These are phyloP conservation scores for Orbicella faveolata DNA, from an alignment of 64 coral and sea anemone genomes.

Conservation along the genomic window DNA sequence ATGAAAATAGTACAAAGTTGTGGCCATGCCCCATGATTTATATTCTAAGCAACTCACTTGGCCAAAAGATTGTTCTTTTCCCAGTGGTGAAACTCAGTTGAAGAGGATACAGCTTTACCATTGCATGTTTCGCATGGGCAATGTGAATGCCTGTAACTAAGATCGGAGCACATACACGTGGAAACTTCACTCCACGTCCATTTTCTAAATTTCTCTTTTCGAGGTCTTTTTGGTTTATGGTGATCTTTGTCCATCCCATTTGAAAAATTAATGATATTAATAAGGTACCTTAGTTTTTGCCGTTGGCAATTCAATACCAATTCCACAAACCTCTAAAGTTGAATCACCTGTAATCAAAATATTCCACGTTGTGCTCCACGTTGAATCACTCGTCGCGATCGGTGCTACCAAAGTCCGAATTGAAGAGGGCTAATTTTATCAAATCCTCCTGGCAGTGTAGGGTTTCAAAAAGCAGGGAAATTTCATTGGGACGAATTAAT, in stretches of 20 bases:
- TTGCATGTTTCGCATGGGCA: background rate
- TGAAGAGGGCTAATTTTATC: background rate
- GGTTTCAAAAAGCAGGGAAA: background rate
- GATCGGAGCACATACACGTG: too few relatives aligned
- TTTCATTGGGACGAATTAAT: background rate
- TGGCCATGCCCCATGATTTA: too few relatives aligned
- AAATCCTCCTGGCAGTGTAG: constrained; percentile 15
- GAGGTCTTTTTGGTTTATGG: constrained; percentile 1
- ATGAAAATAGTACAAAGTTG: too few relatives aligned
- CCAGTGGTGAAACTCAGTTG: constrained; percentile 38
- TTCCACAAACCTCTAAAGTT: too few relatives aligned
- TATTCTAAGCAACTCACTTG: background rate
- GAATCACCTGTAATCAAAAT: constrained; percentile 1
- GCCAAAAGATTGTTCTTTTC: constrained; percentile 24
- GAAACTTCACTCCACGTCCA: background rate
- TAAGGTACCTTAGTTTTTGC: constrained; percentile 2
- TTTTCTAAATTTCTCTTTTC: background rate
- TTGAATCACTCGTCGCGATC: too few relatives aligned
- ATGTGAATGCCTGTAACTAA: too few relatives aligned
- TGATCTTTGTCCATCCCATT: constrained; percentile 20
- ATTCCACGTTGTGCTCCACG: background rate
- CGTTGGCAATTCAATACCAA: background rate
- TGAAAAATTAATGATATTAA: background rate
- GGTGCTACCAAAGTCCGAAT: background rate
- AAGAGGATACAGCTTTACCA: constrained; percentile 29